A percentile compares a stretch with the other conserved stretches of the same genome.
Evolutionary conservation across 2,888 invertebrate genomes (phyloP).

Genomic region (Brassicogethes aeneus): DNA sequence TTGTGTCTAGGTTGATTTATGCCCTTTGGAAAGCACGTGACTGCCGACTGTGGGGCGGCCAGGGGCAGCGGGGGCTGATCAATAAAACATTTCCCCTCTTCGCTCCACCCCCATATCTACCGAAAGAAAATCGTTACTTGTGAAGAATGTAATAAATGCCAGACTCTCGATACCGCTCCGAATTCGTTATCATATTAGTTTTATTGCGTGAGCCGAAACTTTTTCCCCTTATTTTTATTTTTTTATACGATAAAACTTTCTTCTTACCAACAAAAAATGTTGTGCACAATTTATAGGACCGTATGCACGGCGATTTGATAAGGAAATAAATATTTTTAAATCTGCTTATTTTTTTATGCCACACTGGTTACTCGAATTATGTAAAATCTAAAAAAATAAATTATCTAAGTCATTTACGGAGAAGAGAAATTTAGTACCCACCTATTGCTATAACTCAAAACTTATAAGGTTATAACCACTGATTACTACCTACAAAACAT

Average conservation of each 20-base stretch:
- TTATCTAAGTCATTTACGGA: no score
- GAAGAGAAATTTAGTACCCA: no score
- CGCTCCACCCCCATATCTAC: constrained; percentile 30
- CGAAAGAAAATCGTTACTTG: constrained; percentile 42
- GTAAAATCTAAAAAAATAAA: no score
- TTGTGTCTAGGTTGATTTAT: constrained; percentile 40
- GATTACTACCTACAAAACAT: no score
- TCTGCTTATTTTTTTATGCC: no score
- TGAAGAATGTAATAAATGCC: constrained; percentile 38
- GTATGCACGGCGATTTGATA: no score
- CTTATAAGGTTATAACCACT: no score
- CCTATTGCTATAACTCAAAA: no score
- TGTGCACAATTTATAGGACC: no score
- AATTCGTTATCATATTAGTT: constrained; percentile 14
- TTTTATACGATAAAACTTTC: constrained; percentile 2
- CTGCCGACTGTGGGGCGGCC: constrained; percentile 31
- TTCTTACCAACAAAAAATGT: no score
- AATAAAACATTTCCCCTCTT: constrained; percentile 46
- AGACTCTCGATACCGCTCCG: constrained; percentile 13
- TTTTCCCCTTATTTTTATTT: background rate
- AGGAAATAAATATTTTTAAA: no score
- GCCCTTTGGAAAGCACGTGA: constrained; percentile 40
- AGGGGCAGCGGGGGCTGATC: constrained; percentile 49
- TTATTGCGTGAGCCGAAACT: background rate
- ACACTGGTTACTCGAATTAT: no score